A percentile compares a stretch with the other conserved stretches of the same genome.
These are phyloP conservation scores for Gambelia wislizenii DNA, from an alignment of 2,797 vertebrate genomes.

Conservation along the genomic window DNA sequence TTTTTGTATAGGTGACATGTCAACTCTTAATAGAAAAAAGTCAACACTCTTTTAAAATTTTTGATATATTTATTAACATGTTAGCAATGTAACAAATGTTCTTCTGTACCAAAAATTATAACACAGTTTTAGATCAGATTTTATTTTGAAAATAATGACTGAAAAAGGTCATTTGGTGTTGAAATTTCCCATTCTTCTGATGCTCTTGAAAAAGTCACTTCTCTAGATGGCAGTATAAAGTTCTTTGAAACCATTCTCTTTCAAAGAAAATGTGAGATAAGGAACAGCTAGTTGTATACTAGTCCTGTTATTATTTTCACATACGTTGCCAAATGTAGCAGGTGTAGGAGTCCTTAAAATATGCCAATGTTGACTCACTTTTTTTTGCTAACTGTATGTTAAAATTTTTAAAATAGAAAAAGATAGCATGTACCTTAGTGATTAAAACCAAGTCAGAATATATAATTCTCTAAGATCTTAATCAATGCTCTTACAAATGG, in stretches of 20 bases:
- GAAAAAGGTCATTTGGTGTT: background rate
- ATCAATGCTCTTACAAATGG: background rate
- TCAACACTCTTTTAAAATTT: background rate
- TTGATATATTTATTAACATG: background rate
- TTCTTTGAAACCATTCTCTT: background rate
- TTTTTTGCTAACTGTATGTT: background rate
- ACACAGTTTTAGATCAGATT: background rate
- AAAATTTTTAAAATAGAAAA: background rate
- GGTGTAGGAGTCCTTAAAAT: background rate
- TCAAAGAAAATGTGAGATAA: background rate
- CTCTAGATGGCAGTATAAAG: constrained; percentile 15
- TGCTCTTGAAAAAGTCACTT: background rate
- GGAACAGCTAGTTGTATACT: constrained; percentile 19
- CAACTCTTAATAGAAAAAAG: background rate
- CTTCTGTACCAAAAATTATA: background rate
- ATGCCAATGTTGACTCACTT: background rate
- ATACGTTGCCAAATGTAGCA: background rate
- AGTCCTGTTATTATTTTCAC: background rate
- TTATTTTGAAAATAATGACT: background rate
- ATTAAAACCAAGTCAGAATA: background rate
- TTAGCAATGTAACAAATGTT: background rate
- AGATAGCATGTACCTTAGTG: background rate
- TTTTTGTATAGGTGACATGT: background rate
- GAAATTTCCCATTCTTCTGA: background rate
- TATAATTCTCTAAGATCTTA: background rate